Conservation (phyloP, 2,113 vertebrate species). For the Dasyprocta punctata region DNA sequence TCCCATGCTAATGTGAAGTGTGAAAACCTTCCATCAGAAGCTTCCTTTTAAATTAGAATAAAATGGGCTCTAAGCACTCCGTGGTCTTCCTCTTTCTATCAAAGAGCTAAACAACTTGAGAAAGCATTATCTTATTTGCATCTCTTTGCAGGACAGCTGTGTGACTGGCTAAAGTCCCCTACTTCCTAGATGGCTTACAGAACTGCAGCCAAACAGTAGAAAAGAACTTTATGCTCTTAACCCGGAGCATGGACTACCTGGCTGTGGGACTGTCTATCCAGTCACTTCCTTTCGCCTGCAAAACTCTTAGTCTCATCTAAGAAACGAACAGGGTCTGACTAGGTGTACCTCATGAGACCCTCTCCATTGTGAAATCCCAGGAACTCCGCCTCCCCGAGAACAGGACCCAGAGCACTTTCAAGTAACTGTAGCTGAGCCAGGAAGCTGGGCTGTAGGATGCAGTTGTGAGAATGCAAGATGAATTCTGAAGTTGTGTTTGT, state of each 20-base stretch:
- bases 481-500: not conserved
- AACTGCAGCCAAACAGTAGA: not conserved
- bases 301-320: not conserved
- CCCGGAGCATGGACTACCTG: not conserved
- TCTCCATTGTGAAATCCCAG: not conserved
- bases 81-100: not conserved
- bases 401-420: not conserved
- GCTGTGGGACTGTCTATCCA: not conserved
- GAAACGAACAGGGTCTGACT: not conserved
- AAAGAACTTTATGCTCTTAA: not conserved
- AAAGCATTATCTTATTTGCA: not conserved
- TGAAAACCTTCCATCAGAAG: conserved; percentile 20
- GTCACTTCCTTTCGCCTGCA: not conserved
- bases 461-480: not conserved
- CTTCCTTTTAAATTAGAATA: not conserved
- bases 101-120: not conserved
- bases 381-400: not conserved
- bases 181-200: not conserved
- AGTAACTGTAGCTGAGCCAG: not conserved
- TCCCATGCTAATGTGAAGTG: not conserved
- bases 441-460: not conserved
- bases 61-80: not conserved
- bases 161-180: not conserved
- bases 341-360: not conserved
- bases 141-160: not conserved